These are phyloP conservation scores for Euphydryas editha DNA, from an alignment of 2,888 invertebrate species.

Conservation along the genomic window DNA sequence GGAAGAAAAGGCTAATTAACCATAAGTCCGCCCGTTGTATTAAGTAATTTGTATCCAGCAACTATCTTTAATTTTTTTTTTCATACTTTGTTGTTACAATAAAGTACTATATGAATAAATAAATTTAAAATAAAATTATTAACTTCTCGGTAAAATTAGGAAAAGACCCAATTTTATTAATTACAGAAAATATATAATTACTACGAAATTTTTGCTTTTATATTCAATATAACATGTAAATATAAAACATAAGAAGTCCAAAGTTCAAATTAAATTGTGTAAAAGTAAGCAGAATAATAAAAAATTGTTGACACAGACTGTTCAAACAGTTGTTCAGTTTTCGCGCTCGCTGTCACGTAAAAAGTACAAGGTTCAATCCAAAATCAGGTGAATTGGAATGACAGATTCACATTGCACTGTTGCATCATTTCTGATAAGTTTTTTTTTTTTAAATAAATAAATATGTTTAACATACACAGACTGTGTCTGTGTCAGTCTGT, in stretches of 20 bases:
- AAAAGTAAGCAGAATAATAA: slow-evolving; percentile 8
- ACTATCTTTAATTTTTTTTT: too few relatives aligned
- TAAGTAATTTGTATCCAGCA: too few relatives aligned
- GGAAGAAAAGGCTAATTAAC: too few relatives aligned
- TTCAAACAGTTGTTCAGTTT: too few relatives aligned
- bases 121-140: too few relatives aligned
- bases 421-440: slow-evolving; percentile 24
- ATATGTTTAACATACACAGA: too few relatives aligned
- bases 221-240: neutral
- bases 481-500: too few relatives aligned
- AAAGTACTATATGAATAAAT: too few relatives aligned
- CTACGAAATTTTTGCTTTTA: too few relatives aligned
- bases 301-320: neutral
- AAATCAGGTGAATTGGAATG: slow-evolving; percentile 25
- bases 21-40: too few relatives aligned
- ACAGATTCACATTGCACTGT: neutral
- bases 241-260: slow-evolving; percentile 9
- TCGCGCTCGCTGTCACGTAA: slow-evolving; percentile 12
- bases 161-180: neutral
- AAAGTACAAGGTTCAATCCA: slow-evolving; percentile 20
- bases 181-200: neutral
- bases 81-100: too few relatives aligned
- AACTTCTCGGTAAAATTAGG: too few relatives aligned
- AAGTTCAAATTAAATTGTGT: slow-evolving; percentile 15
- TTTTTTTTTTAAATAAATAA: neutral